Percentiles rank a stretch among this genome's conserved stretches.
phyloP scores from a whole-genome alignment of 2,888 invertebrate genomes.

The Aporophyla lueneburgensis region DNA sequence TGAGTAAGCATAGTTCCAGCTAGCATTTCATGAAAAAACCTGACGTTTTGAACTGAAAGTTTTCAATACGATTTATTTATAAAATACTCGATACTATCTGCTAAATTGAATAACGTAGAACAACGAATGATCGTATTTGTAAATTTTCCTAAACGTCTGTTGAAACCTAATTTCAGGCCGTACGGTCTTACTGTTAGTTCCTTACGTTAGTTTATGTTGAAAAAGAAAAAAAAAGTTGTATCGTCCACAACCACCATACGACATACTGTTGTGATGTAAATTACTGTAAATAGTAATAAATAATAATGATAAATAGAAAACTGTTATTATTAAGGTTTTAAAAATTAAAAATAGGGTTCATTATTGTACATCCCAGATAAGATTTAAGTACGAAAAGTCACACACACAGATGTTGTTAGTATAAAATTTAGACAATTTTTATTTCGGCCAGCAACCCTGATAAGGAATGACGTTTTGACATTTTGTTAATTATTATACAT shows the following conservation, averaged over 20 bases:
- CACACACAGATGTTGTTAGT: slow-evolving; percentile 69
- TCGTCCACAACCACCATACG: slow-evolving; percentile 77
- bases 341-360: slow-evolving; percentile 74
- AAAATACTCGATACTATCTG: not conserved
- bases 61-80: slow-evolving; percentile 15
- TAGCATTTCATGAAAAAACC: slow-evolving; percentile 60
- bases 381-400: slow-evolving; percentile 84
- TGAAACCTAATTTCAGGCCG: slow-evolving; percentile 32
- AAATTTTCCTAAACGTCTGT: slow-evolving; percentile 31
- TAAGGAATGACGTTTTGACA: slow-evolving; percentile 80
- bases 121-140: slow-evolving; percentile 14
- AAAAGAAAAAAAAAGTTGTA: slow-evolving; percentile 71
- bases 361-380: slow-evolving; percentile 76
- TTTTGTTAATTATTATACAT: slow-evolving; percentile 82
- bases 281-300: slow-evolving; percentile 87
- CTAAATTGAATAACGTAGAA: slow-evolving; percentile 2
- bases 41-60: slow-evolving; percentile 38
- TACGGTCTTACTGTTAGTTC: slow-evolving; percentile 74
- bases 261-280: slow-evolving; percentile 88
- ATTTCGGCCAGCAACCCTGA: slow-evolving; percentile 76
- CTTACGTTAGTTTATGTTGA: slow-evolving; percentile 71
- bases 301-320: slow-evolving; percentile 76
- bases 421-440: slow-evolving; percentile 61
- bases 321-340: slow-evolving; percentile 82
- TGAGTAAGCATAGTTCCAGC: slow-evolving; percentile 56